These are phyloP conservation scores for Incurvaria masculella DNA, from an alignment of 2,888 invertebrate genomes.

Conservation along the genomic window DNA sequence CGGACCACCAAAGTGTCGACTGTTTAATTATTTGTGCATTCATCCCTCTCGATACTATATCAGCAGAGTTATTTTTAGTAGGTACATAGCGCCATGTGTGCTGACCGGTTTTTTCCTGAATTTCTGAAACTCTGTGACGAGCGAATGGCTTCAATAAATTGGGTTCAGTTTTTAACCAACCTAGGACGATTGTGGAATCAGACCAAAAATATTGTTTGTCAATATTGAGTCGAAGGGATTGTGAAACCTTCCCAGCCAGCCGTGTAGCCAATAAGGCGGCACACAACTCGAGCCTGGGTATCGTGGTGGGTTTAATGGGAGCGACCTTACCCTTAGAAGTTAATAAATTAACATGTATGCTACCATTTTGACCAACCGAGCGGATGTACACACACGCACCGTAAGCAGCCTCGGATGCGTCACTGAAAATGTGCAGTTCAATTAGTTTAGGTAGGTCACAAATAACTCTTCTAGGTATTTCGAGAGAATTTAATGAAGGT, in stretches of 20 bases:
- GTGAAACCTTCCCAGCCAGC: not conserved
- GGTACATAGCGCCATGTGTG: too few relatives aligned
- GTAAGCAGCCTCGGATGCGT: slow-evolving; percentile 7
- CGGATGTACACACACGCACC: slow-evolving; percentile 7
- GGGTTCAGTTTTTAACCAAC: slow-evolving; percentile 4
- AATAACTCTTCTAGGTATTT: slow-evolving; percentile 4
- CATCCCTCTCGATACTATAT: too few relatives aligned
- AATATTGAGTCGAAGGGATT: not conserved
- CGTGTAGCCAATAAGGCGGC: slow-evolving; percentile 10
- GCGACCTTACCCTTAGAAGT: slow-evolving; percentile 7
- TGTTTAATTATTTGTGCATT: too few relatives aligned
- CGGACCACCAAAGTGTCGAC: too few relatives aligned
- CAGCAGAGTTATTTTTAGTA: too few relatives aligned
- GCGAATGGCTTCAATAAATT: too few relatives aligned
- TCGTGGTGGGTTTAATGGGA: slow-evolving; percentile 11
- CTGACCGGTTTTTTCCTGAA: too few relatives aligned
- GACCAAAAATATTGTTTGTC: slow-evolving; percentile 1
- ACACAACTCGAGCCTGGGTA: slow-evolving; percentile 13
- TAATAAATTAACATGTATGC: slow-evolving; percentile 1
- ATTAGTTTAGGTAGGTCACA: not conserved
- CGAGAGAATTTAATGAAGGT: slow-evolving; percentile 3
- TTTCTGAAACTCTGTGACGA: too few relatives aligned
- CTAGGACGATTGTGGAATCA: slow-evolving; percentile 2
- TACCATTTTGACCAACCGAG: not conserved
- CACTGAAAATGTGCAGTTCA: slow-evolving; percentile 8